Percentiles rank a stretch among this genome's conserved stretches.
Evolutionary conservation across 2,113 vertebrate species (phyloP).

Genomic region (Leptobrachium ailaonicum): DNA sequence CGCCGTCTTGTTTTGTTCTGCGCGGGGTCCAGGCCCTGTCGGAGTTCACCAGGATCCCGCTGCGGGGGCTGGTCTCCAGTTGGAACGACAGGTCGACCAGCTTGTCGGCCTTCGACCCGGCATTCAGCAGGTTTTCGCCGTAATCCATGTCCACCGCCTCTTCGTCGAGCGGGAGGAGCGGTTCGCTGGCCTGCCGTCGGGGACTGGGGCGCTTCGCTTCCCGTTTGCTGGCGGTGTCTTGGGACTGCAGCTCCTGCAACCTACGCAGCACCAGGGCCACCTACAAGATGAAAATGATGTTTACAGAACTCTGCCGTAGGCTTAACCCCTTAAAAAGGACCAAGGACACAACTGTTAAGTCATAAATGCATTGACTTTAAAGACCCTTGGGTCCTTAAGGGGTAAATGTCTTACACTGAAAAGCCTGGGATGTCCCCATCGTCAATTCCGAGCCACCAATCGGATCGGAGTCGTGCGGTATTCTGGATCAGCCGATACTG

Average conservation of each 20-base stretch:
- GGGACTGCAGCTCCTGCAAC: slow-evolving; percentile 87
- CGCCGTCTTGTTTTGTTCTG: slow-evolving; percentile 66
- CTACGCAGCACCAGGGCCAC: slow-evolving; percentile 93
- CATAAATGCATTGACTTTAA: too few species aligned
- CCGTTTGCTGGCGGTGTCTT: slow-evolving; percentile 77
- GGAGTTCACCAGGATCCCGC: slow-evolving; percentile 77
- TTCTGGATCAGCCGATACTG: too few species aligned
- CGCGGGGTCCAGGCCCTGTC: slow-evolving; percentile 54
- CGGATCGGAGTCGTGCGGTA: too few species aligned
- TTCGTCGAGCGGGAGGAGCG: slow-evolving; percentile 88
- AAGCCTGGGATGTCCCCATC: too few species aligned
- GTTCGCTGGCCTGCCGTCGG: slow-evolving; percentile 77
- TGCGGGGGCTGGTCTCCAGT: slow-evolving; percentile 78
- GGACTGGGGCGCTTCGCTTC: slow-evolving; percentile 88
- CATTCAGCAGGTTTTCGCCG: slow-evolving; percentile 74
- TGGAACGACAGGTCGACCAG: slow-evolving; percentile 83
- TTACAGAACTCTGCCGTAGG: too few species aligned
- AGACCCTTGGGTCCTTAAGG: too few species aligned
- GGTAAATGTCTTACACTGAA: too few species aligned
- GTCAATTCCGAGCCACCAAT: too few species aligned
- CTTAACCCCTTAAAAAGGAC: too few species aligned
- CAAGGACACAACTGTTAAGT: too few species aligned
- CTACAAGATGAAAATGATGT: slow-evolving; percentile 58
- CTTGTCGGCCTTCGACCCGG: slow-evolving; percentile 68
- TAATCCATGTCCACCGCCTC: slow-evolving; percentile 94